Percentiles rank a stretch among this genome's conserved stretches.
Evolutionary conservation across 2,113 vertebrate species (phyloP).

Genomic region (Amblyopsis rosae): DNA sequence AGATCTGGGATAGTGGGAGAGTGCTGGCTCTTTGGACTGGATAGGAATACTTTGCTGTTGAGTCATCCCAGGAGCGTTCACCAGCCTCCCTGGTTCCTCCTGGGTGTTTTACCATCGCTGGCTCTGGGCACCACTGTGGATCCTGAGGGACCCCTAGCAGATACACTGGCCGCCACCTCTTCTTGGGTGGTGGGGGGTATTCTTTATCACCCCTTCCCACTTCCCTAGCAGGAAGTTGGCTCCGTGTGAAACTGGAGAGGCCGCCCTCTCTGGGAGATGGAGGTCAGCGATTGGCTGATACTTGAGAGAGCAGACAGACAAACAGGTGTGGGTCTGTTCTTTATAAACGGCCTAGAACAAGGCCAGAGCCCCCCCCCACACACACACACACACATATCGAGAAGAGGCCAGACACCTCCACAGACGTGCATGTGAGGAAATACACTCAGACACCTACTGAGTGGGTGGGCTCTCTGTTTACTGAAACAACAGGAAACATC

Average conservation of each 20-base stretch:
- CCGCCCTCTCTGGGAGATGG: constrained; percentile 16
- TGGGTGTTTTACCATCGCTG: constrained; percentile 15
- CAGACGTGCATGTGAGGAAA: neutral
- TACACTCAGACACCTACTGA: constrained; percentile 27
- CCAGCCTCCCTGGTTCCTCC: constrained; percentile 43
- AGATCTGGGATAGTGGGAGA: constrained; percentile 40
- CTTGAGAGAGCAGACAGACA: constrained; percentile 24
- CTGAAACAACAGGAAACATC: constrained; percentile 61
- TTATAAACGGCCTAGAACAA: constrained; percentile 35
- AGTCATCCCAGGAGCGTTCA: constrained; percentile 61
- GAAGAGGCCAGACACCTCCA: constrained; percentile 28
- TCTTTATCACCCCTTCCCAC: constrained; percentile 1
- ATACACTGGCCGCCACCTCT: constrained; percentile 25
- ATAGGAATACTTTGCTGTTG: constrained; percentile 61
- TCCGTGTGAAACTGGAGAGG: constrained; percentile 39
- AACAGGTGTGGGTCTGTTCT: constrained; percentile 62
- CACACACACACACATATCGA: neutral
- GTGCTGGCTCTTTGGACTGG: constrained; percentile 52
- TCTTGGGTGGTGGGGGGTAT: constrained; percentile 35
- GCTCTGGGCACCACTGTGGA: constrained; percentile 31
- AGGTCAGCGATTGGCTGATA: constrained; percentile 14
- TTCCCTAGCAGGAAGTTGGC: constrained; percentile 29
- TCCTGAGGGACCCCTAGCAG: constrained; percentile 19
- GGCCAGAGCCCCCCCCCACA: neutral
- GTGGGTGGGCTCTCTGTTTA: constrained; percentile 66